Percentiles rank a stretch among this genome's conserved stretches.
Evolutionary conservation across 2,113 vertebrate species (phyloP).

Genomic region (Thalassarche chlororhynchos): DNA sequence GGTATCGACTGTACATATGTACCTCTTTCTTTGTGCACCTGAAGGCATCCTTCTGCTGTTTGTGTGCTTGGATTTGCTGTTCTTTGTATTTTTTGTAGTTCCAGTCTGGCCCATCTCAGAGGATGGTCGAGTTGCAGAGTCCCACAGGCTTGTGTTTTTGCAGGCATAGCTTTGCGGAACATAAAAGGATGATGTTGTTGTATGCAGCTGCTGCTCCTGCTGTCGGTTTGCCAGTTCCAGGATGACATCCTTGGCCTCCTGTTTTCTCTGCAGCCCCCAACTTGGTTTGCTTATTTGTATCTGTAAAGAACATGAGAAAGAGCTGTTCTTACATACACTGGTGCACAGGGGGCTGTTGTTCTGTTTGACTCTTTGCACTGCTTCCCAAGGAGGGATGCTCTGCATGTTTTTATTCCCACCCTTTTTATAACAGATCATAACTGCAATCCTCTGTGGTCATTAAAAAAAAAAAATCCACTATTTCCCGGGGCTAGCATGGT

Average conservation of each 20-base stretch:
- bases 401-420: neutral
- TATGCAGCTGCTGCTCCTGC: conserved; percentile 19
- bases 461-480: neutral
- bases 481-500: neutral
- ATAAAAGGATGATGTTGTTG: neutral
- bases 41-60: neutral
- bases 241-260: neutral
- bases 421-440: neutral
- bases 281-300: neutral
- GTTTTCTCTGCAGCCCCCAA: neutral
- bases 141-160: neutral
- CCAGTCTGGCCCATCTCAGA: neutral
- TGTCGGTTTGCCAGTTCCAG: neutral
- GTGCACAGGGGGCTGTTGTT: neutral
- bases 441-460: neutral
- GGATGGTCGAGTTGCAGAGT: neutral
- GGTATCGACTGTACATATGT: neutral
- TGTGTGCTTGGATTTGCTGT: neutral
- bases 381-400: neutral
- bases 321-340: neutral
- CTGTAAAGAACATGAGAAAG: neutral
- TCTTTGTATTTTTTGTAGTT: neutral
- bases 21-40: neutral
- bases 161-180: neutral
- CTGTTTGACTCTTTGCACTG: neutral